Conservation (phyloP, 2,888 invertebrate species). For the Aspidiotus rigidus region DNA sequence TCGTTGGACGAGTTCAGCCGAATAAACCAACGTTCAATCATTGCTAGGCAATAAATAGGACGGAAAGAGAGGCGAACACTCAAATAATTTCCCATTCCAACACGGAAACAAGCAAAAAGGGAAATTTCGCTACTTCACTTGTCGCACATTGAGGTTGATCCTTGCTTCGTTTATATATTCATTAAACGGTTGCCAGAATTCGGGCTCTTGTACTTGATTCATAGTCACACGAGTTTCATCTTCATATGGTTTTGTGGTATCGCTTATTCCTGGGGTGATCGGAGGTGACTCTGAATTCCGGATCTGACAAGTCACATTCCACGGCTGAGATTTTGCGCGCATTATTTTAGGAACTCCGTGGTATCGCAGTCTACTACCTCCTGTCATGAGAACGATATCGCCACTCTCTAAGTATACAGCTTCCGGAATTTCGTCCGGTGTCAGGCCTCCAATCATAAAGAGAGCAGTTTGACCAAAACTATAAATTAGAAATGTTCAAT, state of each 20-base stretch:
- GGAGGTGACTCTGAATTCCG: not conserved
- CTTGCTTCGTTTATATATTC: conserved; percentile 62
- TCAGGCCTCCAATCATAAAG: conserved; percentile 79
- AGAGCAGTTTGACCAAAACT: conserved; percentile 94
- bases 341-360: conserved; percentile 90
- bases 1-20: too few species aligned
- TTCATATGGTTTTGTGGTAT: not conserved
- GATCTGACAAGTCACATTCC: conserved; percentile 35
- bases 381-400: conserved; percentile 85
- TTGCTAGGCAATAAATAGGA: not conserved
- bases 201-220: conserved; percentile 40
- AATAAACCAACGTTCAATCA: too few species aligned
- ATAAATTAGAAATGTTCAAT: conserved; percentile 40
- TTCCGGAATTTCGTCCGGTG: conserved; percentile 56
- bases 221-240: conserved; percentile 9
- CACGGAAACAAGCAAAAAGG: too few species aligned
- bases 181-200: conserved; percentile 50
- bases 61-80: not conserved
- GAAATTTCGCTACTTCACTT: conserved; percentile 50
- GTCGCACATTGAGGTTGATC: conserved; percentile 89
- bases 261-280: not conserved
- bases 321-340: conserved; percentile 44
- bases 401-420: conserved; percentile 75
- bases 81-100: not conserved
- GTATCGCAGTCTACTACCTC: conserved; percentile 71